phyloP scores from a whole-genome alignment of 2,888 invertebrate genomes.

The Mimumesa dahlbomi region DNA sequence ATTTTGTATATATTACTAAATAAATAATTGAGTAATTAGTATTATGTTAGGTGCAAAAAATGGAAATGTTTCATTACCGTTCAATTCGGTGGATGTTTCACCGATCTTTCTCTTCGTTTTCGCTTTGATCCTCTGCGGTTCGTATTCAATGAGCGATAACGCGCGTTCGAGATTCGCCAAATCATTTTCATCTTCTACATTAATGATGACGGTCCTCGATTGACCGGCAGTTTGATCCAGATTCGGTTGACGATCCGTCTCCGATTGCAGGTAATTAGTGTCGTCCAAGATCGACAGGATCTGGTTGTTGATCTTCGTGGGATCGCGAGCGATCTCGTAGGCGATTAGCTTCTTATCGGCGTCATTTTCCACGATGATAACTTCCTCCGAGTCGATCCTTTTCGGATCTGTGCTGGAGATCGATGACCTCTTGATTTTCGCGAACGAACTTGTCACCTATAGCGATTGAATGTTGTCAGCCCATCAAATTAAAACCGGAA shows the following conservation, averaged over 20 bases:
- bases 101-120: conserved; percentile 22
- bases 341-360: conserved; percentile 7
- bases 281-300: conserved; percentile 18
- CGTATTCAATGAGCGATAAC: conserved; percentile 66
- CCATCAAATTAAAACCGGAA: too few relatives aligned
- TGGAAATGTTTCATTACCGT: conserved; percentile 20
- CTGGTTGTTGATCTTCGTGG: conserved; percentile 7
- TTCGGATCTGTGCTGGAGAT: background rate
- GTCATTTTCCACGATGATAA: conserved; percentile 11
- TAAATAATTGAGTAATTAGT: too few relatives aligned
- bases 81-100: background rate
- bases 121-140: conserved; percentile 66
- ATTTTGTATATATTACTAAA: too few relatives aligned
- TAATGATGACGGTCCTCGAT: conserved; percentile 26
- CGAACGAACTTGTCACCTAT: conserved; percentile 3
- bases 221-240: conserved; percentile 51
- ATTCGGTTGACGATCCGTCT: background rate
- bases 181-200: conserved; percentile 49
- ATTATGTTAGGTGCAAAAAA: too few relatives aligned
- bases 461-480: too few relatives aligned
- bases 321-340: background rate
- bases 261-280: background rate
- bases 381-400: conserved; percentile 12
- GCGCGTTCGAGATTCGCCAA: conserved; percentile 64
- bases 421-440: background rate